Base-by-base conservation (phyloP, 2,113 vertebrate species). In the Nycticryphes semicollaris region DNA sequence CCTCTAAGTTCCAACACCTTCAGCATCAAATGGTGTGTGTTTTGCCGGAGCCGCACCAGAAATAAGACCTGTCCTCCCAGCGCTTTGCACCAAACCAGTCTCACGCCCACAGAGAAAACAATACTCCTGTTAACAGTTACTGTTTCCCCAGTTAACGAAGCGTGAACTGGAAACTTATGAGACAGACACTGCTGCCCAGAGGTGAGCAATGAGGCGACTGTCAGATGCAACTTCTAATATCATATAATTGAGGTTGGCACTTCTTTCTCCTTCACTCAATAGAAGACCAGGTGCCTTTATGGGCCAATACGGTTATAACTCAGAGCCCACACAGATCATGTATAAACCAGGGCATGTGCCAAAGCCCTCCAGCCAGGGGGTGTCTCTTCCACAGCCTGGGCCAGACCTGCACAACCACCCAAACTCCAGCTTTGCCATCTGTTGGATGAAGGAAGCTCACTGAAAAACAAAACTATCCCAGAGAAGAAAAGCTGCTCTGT, bases 301-400 rank as follows among this genome's bases (percentile, higher is more conserved):
- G 12, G 43, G 72, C n/a, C 70, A 30, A 1, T 9, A 62, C 77
- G 7, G 25, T 27, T 28, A 48, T 22, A 21, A 41, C 35, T 30
- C 27, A 10, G 10, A 37, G 75, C 48, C 43, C 60, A n/a, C 35
- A 47, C 47, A 22, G 18, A 22, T 7, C 23, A 37, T 11, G 2
- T 2, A 30, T 7, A 43, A 87, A 48, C 23, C 31, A 48, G n/a
- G 35, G 53, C 13, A 9, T 0, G 2, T 3, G 16, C 31, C 33
- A 70, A 47, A 59, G 48, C 35, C 12, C 47, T 70, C 39, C 0
- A 0, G 27, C 12, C 57, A n/a, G 6, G 25, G 64, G 81, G 9
- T 2, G 18, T 8, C 33, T 54, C 59, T 47, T 69, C 28, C 47
- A 47, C 39, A 77, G 89, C 77, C 59, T 39, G 25, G 22, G n/a